phyloP scores from a whole-genome alignment of 2,797 vertebrate species.

The Brachymystax lenok region DNA sequence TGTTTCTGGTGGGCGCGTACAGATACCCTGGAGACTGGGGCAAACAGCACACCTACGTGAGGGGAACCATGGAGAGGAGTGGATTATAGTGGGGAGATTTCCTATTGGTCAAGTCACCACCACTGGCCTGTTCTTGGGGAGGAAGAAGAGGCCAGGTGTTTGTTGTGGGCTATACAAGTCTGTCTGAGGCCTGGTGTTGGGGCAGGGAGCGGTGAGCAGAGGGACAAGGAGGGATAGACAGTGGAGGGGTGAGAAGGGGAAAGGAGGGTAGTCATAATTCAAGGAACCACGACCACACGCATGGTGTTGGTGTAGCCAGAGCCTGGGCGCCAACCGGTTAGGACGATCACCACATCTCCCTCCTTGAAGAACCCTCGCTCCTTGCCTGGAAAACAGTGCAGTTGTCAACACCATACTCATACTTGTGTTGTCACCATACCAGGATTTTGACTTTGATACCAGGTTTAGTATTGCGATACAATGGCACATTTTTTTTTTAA shows the following conservation, averaged over 20 bases:
- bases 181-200: conserved; percentile 31
- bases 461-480: too few species aligned
- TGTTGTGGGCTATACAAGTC: conserved; percentile 15
- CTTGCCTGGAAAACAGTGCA: conserved; percentile 79
- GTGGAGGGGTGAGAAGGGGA: conserved; percentile 38
- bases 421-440: too few species aligned
- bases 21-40: conserved; percentile 50
- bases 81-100: conserved; percentile 36
- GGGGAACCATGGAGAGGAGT: conserved; percentile 43
- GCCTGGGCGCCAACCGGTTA: conserved; percentile 96
- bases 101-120: conserved; percentile 22
- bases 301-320: conserved; percentile 99
- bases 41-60: background rate
- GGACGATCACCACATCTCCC: conserved; percentile 88
- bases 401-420: background rate
- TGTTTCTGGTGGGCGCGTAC: conserved; percentile 50
- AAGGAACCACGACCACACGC: conserved; percentile 92
- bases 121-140: conserved; percentile 17
- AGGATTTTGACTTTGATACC: too few species aligned
- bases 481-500: too few species aligned
- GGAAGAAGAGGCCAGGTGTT: conserved; percentile 1
- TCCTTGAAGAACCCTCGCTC: conserved; percentile 93
- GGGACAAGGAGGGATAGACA: conserved; percentile 19
- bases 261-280: conserved; percentile 48
- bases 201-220: conserved; percentile 32